These are phyloP conservation scores for Nasonovia ribisnigri DNA, from an alignment of 2,888 invertebrate species.

Conservation along the genomic window DNA sequence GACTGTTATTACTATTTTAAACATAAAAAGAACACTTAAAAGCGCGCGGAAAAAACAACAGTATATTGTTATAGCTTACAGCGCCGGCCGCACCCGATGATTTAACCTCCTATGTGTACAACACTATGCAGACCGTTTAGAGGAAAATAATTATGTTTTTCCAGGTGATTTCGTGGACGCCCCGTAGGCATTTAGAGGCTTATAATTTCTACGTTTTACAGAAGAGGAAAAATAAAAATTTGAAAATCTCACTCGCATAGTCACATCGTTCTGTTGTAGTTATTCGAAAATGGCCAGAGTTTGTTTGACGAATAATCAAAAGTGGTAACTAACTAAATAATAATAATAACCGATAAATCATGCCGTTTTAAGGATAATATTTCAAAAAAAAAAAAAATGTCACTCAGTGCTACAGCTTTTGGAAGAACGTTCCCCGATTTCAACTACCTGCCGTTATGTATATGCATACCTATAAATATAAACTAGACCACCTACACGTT, in stretches of 20 bases:
- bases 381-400: not conserved
- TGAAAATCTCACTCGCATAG: not conserved
- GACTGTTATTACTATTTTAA: not conserved
- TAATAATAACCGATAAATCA: not conserved
- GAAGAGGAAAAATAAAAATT: not conserved
- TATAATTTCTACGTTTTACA: not conserved
- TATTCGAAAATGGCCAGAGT: not conserved
- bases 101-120: not conserved
- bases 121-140: not conserved
- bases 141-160: not conserved
- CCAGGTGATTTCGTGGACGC: not conserved
- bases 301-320: not conserved
- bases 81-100: not conserved
- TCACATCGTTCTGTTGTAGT: not conserved
- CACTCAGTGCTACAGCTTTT: not conserved
- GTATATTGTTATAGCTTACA: not conserved
- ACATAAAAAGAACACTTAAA: not conserved
- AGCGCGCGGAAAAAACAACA: not conserved
- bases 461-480: not conserved
- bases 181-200: not conserved
- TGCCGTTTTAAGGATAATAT: not conserved
- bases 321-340: not conserved
- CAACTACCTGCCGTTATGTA: not conserved
- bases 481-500: too few relatives aligned
- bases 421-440: not conserved